Evolutionary conservation across 92 coral and sea anemone genomes (phyloP).

Genomic region (Phenganax stokvisi): DNA sequence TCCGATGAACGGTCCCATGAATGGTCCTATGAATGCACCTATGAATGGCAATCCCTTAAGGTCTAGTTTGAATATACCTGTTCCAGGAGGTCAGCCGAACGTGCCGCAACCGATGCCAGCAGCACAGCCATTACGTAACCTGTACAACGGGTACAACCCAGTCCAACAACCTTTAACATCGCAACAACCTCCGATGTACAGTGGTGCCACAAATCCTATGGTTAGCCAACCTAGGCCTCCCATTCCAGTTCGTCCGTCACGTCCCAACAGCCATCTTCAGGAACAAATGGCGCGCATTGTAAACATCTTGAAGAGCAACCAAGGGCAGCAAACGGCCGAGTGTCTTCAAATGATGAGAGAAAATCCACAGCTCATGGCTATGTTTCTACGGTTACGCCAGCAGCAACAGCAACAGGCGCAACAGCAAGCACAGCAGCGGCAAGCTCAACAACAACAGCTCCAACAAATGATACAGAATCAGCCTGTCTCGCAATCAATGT

Average conservation of each 20-base stretch:
- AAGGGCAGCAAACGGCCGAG: slow-evolving; percentile 81
- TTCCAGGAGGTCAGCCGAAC: slow-evolving; percentile 50
- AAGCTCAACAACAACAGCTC: slow-evolving; percentile 59
- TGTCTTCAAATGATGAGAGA: slow-evolving; percentile 78
- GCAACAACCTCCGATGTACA: slow-evolving; percentile 25
- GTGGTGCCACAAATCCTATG: slow-evolving; percentile 21
- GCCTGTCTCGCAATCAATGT: slow-evolving; percentile 59
- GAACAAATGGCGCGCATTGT: slow-evolving; percentile 37
- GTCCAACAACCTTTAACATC: slow-evolving; percentile 17
- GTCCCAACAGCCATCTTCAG: slow-evolving; percentile 28
- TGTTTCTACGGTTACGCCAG: slow-evolving; percentile 71
- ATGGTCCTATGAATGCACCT: slow-evolving; percentile 8
- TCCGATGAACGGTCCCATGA: neutral
- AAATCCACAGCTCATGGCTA: slow-evolving; percentile 78
- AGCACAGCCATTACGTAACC: slow-evolving; percentile 23
- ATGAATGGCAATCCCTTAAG: slow-evolving; percentile 6
- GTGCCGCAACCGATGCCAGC: slow-evolving; percentile 33
- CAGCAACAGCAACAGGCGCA: slow-evolving; percentile 53
- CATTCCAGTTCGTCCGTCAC: slow-evolving; percentile 25
- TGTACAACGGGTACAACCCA: slow-evolving; percentile 29
- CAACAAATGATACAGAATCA: slow-evolving; percentile 67
- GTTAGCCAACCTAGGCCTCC: slow-evolving; percentile 26
- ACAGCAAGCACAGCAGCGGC: slow-evolving; percentile 65
- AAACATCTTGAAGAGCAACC: slow-evolving; percentile 32
- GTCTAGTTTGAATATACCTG: slow-evolving; percentile 1